Evolutionary conservation across 1,140 invertebrate species (phyloP), one percentile per base, ranked within the genome.

Genomic region (Diorhabda elongata): DNA sequence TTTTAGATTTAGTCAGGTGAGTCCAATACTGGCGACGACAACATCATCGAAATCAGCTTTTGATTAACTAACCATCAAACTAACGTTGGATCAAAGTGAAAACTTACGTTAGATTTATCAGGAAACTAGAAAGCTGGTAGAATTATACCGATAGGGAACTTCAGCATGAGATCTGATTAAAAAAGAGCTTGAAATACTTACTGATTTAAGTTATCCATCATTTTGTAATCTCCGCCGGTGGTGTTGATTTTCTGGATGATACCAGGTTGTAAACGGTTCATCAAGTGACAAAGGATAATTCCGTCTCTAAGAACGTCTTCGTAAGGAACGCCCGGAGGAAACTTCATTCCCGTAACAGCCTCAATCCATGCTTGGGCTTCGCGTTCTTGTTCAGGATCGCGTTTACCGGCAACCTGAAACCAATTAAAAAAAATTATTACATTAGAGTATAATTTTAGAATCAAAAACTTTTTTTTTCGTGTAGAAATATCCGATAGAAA

Each of bases 161-260:
- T 56, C 52, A 56, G n/a, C 52, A 26, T 26, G 26, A 26, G 26
- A 26, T 26, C 26, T 26, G 26, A 26, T 26, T 26, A 26, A 26
- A 26, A 26, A 26, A 26, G 26, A 26, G 26, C 26, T 0, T 26
- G 26, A 26, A 26, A 26, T 52, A 87, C 90, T 86, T 83, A 93
- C 91, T 92, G 90, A 82, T 89, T 92, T 59, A 96, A 90, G 77
- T 97, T 97, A 77, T 97, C 94, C 94, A 97, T 97, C 84, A 95
- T 90, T 76, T 95, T 96, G 82, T 96, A 97, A 74, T 96, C 93
- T 0, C 92, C 92, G 3, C 94, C 94, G 3, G 89, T 89, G 1
- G 87, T 86, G 80, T 96, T 95, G 75, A 97, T 91, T 81, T 93
- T 96, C n/a, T 88, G 83, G 67, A 97, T 90, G 72, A 90, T 87